phyloP scores from a whole-genome alignment of 2,797 vertebrate genomes.

The Microchirus variegatus region DNA sequence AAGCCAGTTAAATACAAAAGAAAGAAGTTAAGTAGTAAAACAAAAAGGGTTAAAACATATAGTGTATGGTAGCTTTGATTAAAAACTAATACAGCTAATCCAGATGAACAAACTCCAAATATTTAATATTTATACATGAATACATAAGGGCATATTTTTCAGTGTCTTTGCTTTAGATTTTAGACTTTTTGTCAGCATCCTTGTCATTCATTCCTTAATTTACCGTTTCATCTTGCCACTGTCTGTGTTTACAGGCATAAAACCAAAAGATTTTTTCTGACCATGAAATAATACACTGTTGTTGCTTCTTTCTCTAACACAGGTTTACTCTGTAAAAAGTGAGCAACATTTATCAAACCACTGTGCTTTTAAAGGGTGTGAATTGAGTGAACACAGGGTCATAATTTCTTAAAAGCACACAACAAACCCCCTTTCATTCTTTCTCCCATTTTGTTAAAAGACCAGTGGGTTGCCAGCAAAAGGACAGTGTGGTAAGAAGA shows the following conservation, averaged over 20 bases:
- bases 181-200: background rate
- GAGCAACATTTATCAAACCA: constrained; percentile 35
- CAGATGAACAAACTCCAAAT: too few relatives aligned
- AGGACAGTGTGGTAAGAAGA: constrained; percentile 32
- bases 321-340: constrained; percentile 22
- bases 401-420: constrained; percentile 72
- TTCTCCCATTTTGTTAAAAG: constrained; percentile 17
- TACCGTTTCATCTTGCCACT: background rate
- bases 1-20: too few relatives aligned
- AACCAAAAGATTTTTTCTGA: background rate
- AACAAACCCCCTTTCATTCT: constrained; percentile 40
- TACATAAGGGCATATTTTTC: too few relatives aligned
- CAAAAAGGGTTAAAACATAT: too few relatives aligned
- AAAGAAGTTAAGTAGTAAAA: too few relatives aligned
- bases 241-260: background rate
- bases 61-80: too few relatives aligned
- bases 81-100: too few relatives aligned
- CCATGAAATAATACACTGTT: constrained; percentile 7
- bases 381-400: constrained; percentile 29
- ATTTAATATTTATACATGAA: too few relatives aligned
- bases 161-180: background rate
- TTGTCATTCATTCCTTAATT: constrained; percentile 5
- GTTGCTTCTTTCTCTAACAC: constrained; percentile 3
- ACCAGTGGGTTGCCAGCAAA: constrained; percentile 34
- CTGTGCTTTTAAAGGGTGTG: constrained; percentile 45